A percentile compares a stretch with the other conserved stretches of the same genome.
These are phyloP conservation scores for Nansenia antarctica DNA, from an alignment of 2,113 vertebrate genomes.

Conservation along the genomic window DNA sequence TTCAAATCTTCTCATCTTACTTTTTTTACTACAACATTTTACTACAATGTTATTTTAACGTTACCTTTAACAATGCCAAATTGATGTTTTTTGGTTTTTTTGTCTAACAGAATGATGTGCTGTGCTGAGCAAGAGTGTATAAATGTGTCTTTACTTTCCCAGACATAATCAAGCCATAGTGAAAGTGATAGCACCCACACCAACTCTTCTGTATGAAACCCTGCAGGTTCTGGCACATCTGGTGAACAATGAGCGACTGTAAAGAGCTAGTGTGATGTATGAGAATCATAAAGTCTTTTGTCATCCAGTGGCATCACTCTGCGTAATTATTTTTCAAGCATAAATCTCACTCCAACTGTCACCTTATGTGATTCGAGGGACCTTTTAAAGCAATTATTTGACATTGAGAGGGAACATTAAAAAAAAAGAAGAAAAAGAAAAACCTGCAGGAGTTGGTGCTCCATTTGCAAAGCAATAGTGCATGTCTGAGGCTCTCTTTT, in stretches of 20 bases:
- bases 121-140: constrained; percentile 26
- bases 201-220: constrained; percentile 27
- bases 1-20: constrained; percentile 40
- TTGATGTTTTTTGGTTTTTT: constrained; percentile 40
- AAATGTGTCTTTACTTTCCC: constrained; percentile 42
- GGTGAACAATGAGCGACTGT: constrained; percentile 38
- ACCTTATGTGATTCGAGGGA: constrained; percentile 19
- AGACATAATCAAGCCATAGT: constrained; percentile 16
- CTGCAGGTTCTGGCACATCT: constrained; percentile 54
- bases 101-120: constrained; percentile 32
- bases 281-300: constrained; percentile 39
- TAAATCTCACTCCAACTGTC: constrained; percentile 40
- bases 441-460: constrained; percentile 2
- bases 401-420: background rate
- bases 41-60: constrained; percentile 12
- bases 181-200: constrained; percentile 39
- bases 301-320: constrained; percentile 25
- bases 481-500: background rate
- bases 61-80: constrained; percentile 9
- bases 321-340: constrained; percentile 21
- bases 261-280: constrained; percentile 28
- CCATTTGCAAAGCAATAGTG: background rate
- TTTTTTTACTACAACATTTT: constrained; percentile 5
- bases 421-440: too few relatives aligned
- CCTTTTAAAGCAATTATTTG: constrained; percentile 6